Evolutionary conservation across 2,113 vertebrate genomes (phyloP), one percentile per base, ranked within the genome.

Genomic region (Herpailurus yagouaroundi): DNA sequence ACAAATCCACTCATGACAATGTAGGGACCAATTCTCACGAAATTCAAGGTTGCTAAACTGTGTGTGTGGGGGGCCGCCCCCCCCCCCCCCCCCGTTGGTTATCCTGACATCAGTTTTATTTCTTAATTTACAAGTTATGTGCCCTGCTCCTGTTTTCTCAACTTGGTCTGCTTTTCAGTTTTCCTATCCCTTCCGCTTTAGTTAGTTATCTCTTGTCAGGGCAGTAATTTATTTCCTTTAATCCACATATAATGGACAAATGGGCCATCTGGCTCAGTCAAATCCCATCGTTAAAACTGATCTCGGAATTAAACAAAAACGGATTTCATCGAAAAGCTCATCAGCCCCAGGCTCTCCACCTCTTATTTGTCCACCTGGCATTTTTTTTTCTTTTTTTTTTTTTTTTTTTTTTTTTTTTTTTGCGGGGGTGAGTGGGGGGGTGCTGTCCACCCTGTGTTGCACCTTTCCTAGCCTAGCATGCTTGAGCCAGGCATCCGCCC

Each of bases 221-320:
- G 7, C 41, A 71, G 19, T 95, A 80, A 97, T 97, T 91, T 94
- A 8, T 83, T 83, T 97, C 12, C 80, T 96, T 96, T 80, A 97
- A 96, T 96, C 94, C 25, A 18, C 19, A 86, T 89, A 81, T 86
- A 92, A 84, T 29, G 63, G 71, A 63, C 84, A 96, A 97, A 94
- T 66, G 64, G 95, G 81, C 68, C 88, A 82, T 89, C 93, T 91
- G 87, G 83, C 63, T 96, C 88, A 88, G 36, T 81, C 87, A 88
- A 94, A 95, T 77, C 69, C 29, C 57, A 84, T 36, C 74, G 13
- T 38, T 97, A 96, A 97, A 97, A 79, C 21, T 71, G 68, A 91
- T 91, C 77, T 95, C 38, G 14, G 93, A 92, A 95, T 96, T 84
- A 96, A 96, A 91, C 81, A 93, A 94, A 93, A 97, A 93, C 33